Evolutionary conservation across 2,888 invertebrate genomes (phyloP).

Genomic region (Coremacera marginata): DNA sequence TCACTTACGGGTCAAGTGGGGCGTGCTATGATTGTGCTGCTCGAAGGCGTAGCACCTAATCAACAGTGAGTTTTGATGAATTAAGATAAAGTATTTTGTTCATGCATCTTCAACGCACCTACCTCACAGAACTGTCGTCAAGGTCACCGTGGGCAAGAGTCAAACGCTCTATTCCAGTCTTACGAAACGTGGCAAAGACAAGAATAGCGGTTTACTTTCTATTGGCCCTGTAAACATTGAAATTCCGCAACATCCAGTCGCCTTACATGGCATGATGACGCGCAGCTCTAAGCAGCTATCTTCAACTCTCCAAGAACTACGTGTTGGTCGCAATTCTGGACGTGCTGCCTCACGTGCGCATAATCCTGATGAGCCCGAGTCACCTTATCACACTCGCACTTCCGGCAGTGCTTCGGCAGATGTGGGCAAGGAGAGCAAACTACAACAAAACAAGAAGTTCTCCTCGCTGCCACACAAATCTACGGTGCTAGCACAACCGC

Average conservation of each 20-base stretch:
- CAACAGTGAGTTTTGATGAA: constrained; percentile 77
- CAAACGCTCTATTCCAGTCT: constrained; percentile 92
- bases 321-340: constrained; percentile 85
- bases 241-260: constrained; percentile 98
- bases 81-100: neutral
- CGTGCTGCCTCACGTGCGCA: constrained; percentile 76
- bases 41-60: constrained; percentile 90
- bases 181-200: constrained; percentile 80
- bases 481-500: constrained; percentile 62
- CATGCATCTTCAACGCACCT: neutral
- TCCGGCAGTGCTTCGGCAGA: constrained; percentile 59
- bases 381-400: constrained; percentile 65
- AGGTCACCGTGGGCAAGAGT: constrained; percentile 91
- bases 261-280: constrained; percentile 98
- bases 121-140: constrained; percentile 84
- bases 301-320: constrained; percentile 89
- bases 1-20: constrained; percentile 91
- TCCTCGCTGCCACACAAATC: constrained; percentile 49
- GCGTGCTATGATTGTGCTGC: constrained; percentile 88
- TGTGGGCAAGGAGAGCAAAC: constrained; percentile 54
- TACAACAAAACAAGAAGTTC: constrained; percentile 57
- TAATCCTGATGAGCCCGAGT: constrained; percentile 73
- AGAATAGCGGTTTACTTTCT: constrained; percentile 84
- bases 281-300: constrained; percentile 93
- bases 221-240: constrained; percentile 93